Base-by-base conservation (phyloP, 2,888 invertebrate genomes). In the Allacma fusca region DNA sequence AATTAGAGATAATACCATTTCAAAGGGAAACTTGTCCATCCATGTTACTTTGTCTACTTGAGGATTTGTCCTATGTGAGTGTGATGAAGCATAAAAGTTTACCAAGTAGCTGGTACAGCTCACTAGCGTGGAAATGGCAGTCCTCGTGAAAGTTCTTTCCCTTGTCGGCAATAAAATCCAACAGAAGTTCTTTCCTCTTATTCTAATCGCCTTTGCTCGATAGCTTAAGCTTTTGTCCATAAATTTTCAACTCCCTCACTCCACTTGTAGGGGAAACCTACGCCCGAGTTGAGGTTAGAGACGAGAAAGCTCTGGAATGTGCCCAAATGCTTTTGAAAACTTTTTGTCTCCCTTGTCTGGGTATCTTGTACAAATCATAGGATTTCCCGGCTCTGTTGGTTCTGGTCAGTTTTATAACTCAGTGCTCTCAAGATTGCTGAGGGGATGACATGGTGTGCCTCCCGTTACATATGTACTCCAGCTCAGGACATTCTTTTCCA, bases 151-250 rank as follows among this genome's bases (percentile, higher is more conserved):
- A 62, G 62, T 24, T 62, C 23, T 62, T 62, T 62, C 62, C 62
- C 62, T 62, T 24, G 62, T 62, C 62, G 12, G 62, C 62, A 24
- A 62, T 62, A 62, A 62, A 62, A 62, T 62, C 26, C 62, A 24
- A 24, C 62, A 23, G 24, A 62, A 26, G 62, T 62, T 62, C 12
- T 57, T 57, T 57, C 57, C 13, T 62, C 21, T 62, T 62, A 62
- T 62, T 62, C 62, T 62, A 62, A 62, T 62, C 62, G 21, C 24
- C 62, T 23, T 24, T 62, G 62, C 62, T 12, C 62, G 62, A 62
- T 62, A 62, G 62, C 62, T 21, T 62, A 62, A 62, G 62, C 24
- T 24, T 24, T 62, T 62, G 23, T 62, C 62, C 62, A 62, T 62
- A 62, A 62, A 62, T 62, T 62, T 62, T n/a, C 19, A 40, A 5